phyloP scores from a whole-genome alignment of 2,797 vertebrate genomes.

The Gambusia yucatana region DNA sequence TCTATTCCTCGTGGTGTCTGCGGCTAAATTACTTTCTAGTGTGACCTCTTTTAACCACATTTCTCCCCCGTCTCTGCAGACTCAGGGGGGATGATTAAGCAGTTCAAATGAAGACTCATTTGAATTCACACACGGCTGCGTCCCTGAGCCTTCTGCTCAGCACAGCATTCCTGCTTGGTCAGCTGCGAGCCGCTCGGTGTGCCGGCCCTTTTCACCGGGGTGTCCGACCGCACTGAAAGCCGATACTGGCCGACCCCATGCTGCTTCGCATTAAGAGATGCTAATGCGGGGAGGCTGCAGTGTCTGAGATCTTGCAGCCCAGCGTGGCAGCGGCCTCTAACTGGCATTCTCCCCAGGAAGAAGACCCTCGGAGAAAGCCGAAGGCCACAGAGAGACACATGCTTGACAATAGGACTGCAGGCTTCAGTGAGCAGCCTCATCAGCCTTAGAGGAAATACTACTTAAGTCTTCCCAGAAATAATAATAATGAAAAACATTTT shows the following conservation, averaged over 20 bases:
- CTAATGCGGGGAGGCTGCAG: constrained; percentile 73
- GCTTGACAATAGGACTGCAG: constrained; percentile 77
- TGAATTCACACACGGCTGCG: constrained; percentile 59
- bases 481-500: neutral
- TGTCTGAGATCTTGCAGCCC: constrained; percentile 74
- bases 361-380: constrained; percentile 78
- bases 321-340: constrained; percentile 73
- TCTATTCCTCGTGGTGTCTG: constrained; percentile 67
- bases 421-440: constrained; percentile 77
- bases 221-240: constrained; percentile 64
- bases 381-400: constrained; percentile 79
- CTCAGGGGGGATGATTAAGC: constrained; percentile 70
- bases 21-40: constrained; percentile 63
- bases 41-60: constrained; percentile 75
- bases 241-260: constrained; percentile 72
- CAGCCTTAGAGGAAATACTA: constrained; percentile 66
- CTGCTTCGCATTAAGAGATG: constrained; percentile 81
- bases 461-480: constrained; percentile 48
- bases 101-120: constrained; percentile 75
- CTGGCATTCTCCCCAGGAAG: constrained; percentile 74
- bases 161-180: constrained; percentile 78
- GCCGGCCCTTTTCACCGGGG: constrained; percentile 65
- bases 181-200: constrained; percentile 75
- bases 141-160: constrained; percentile 58
- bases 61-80: constrained; percentile 52